phyloP scores from a whole-genome alignment of 2,113 vertebrate genomes.

The Abramis brama region DNA sequence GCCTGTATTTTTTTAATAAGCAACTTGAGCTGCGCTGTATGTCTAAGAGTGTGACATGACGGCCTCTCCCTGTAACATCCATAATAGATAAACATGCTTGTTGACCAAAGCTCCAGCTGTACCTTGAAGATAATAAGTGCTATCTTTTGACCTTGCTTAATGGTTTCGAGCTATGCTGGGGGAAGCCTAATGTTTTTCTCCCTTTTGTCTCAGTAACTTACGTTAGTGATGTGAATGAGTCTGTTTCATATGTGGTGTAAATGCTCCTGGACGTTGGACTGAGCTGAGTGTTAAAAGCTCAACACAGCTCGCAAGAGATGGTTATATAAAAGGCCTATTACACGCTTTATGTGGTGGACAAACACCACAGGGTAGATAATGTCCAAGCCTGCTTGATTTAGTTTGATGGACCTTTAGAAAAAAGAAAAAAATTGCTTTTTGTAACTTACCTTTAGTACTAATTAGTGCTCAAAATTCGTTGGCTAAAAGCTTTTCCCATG shows the following conservation, averaged over 20 bases:
- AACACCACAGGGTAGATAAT: constrained; percentile 33
- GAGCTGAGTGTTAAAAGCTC: background rate
- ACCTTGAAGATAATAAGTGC: constrained; percentile 58
- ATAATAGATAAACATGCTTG: constrained; percentile 69
- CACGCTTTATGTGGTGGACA: constrained; percentile 13
- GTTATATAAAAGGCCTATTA: constrained; percentile 33
- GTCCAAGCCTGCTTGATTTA: constrained; percentile 29
- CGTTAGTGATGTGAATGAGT: background rate
- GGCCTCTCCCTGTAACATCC: constrained; percentile 65
- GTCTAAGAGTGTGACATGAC: constrained; percentile 14
- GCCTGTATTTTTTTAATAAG: constrained; percentile 20
- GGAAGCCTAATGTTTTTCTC: constrained; percentile 34
- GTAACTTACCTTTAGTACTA: constrained; percentile 22
- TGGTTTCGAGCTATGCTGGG: constrained; percentile 40
- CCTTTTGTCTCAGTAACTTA: background rate
- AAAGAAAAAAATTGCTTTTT: background rate
- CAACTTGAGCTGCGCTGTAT: constrained; percentile 25
- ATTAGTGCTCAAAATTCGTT: constrained; percentile 15
- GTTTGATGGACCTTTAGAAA: constrained; percentile 21
- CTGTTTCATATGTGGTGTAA: background rate
- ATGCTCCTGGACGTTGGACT: constrained; percentile 13
- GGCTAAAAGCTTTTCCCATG: constrained; percentile 36
- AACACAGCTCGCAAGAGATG: background rate
- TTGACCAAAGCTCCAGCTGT: constrained; percentile 66
- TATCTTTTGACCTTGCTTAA: constrained; percentile 59